Evolutionary conservation across 1,140 invertebrate species (phyloP), one percentile per base, ranked within the genome.

Genomic region (Galleria mellonella): DNA sequence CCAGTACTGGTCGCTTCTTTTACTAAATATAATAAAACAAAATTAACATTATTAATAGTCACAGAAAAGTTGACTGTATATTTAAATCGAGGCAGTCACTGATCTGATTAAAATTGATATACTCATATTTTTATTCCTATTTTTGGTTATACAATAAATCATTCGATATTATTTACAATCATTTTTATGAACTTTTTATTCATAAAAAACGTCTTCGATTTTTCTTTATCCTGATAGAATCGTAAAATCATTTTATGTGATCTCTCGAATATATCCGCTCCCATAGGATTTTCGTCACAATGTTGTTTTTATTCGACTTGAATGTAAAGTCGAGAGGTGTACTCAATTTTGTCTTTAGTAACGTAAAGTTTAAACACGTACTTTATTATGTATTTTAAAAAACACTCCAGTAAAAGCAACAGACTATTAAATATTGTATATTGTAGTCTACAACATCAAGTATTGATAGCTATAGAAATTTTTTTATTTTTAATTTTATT

Each of bases 171-270:
- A 37, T 37, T 37, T 37, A 37, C 50, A 58, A 62, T 62, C 45
- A 60, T 43, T 56, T 65, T 66, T 71, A 73, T 66, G 47, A 62
- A 41, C 47, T 62, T 62, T 72, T 72, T 63, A 66, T 78, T 68
- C 62, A 72, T 72, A 73, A 72, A 68, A 23, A 62, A 62, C 43
- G 55, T 60, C 50, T 61, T 66, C 57, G 70, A 67, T 70, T 52
- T 37, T 45, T 51, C 46, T 40, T 41, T 46, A 55, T 44, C 50
- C 27, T 70, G 67, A 73, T 68, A 61, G 61, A 71, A 77, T 75
- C 65, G 62, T 79, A 76, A 79, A 75, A 76, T 68, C 57, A 73
- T 70, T 67, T 74, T 79, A 74, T 75, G 71, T 59, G 62, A 70
- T 73, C 56, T 64, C 55, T 50, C 48, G 33, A 62, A 69, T 55